Base-by-base conservation (phyloP, 2,888 invertebrate genomes). In the Glaucopsyche alexis region DNA sequence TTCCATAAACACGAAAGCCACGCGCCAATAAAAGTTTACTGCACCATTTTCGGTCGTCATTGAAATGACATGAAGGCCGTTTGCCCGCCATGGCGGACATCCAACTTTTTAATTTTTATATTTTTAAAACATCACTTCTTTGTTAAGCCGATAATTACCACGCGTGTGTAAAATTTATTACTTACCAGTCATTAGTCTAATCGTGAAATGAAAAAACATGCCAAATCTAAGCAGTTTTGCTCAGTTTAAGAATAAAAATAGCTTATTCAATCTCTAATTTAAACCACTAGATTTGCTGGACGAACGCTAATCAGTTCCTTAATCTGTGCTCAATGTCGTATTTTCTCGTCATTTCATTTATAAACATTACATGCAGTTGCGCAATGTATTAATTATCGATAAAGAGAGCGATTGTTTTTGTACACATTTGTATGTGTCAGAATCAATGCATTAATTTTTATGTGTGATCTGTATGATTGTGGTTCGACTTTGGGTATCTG, bases 51-150 rank as follows among this genome's bases (percentile, higher is more conserved):
- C 16, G 52, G 67, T 71, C 81, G 86, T 83, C 87, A 85, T 89
- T 89, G 83, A 77, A 78, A 84, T 87, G 89, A 86, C 88, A 82
- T 81, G 81, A 78, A 84, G 89, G 88, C 84, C 87, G 75, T 89
- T 88, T 85, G 82, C 87, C 86, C 76, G 76, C 77, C 79, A 83
- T 87, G 89, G 89, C 86, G 49, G 7, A 52, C 74, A 77, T 85
- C 89, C 89, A 89, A 87, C 52, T 71, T 71, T 60, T 69, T 69
- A 69, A 49, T 69, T 69, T 67, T 49, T 69, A 69, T 47, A 69
- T 69, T 69, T 69, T 69, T 47, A 67, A 47, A 42, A 19, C 67
- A 45, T 19, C 13, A 47, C 29, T 69, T 49, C 47, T 49, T 29
- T 29, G 69, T 69, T 49, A 13, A 16, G 69, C 49, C 47, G 19